Percentiles rank a stretch among this genome's conserved stretches.
These are phyloP conservation scores for Chunga burmeisteri DNA, from an alignment of 2,113 vertebrate species.

Conservation along the genomic window DNA sequence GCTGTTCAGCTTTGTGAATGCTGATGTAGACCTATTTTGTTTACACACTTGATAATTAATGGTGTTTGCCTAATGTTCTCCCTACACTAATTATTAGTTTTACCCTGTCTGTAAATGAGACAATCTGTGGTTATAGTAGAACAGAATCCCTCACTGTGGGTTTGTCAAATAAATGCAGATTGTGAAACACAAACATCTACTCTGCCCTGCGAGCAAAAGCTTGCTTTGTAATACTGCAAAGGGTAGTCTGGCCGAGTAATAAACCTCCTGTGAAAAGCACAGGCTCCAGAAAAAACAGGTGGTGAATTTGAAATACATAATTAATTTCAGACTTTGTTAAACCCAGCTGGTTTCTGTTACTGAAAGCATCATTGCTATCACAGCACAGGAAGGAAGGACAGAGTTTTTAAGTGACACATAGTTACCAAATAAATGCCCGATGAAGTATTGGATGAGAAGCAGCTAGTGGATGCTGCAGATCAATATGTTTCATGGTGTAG, in stretches of 20 bases:
- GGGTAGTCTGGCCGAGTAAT: background rate
- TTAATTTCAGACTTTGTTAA: background rate
- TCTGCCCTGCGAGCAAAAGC: background rate
- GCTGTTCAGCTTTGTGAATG: background rate
- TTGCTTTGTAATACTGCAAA: background rate
- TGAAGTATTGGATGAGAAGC: background rate
- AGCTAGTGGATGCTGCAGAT: background rate
- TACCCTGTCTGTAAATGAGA: background rate
- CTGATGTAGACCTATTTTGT: background rate
- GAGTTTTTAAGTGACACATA: background rate
- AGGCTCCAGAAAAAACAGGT: background rate
- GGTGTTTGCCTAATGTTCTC: background rate
- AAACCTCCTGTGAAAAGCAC: background rate
- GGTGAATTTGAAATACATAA: background rate
- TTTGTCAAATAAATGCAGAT: conserved; percentile 6
- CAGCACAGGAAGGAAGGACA: background rate
- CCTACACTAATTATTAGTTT: conserved; percentile 13
- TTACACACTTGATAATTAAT: conserved; percentile 27
- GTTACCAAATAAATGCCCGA: background rate
- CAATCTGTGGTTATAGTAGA: background rate
- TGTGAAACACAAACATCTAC: conserved; percentile 7
- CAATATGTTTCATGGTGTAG: background rate
- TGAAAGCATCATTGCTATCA: background rate
- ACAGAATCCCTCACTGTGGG: background rate
- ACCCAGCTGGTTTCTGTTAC: background rate